phyloP scores from a whole-genome alignment of 2,113 vertebrate species.

The Microcebus murinus region DNA sequence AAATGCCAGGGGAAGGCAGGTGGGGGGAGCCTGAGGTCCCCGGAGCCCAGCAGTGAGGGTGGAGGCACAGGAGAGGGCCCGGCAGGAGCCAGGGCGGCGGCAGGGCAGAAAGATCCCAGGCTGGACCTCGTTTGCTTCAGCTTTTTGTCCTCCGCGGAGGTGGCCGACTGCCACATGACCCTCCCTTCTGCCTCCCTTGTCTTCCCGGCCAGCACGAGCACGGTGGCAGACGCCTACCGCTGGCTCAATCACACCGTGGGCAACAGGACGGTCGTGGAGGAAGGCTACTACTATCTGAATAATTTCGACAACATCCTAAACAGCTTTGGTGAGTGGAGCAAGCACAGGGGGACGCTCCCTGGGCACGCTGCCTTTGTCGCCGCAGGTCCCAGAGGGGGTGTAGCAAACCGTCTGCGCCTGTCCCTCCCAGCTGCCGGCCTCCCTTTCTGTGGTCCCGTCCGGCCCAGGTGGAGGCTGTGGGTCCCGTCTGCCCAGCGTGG shows the following conservation, averaged over 20 bases:
- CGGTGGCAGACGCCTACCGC: constrained; percentile 94
- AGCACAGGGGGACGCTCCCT: fast-evolving
- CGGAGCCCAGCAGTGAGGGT: too few relatives aligned
- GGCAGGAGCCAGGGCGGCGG: not conserved
- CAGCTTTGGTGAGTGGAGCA: constrained; percentile 93
- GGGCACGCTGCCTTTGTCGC: not conserved
- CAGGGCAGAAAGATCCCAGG: not conserved
- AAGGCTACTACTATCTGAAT: constrained; percentile 99
- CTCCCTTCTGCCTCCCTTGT: not conserved
- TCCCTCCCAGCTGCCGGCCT: fast-evolving
- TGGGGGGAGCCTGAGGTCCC: not conserved
- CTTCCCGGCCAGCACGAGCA: constrained; percentile 89
- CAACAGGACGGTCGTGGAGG: constrained; percentile 92
- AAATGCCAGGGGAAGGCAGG: too few relatives aligned
- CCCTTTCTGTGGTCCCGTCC: fast-evolving
- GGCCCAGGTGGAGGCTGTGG: not conserved
- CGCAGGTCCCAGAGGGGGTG: fast-evolving
- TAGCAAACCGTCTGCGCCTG: not conserved
- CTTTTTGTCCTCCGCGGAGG: not conserved
- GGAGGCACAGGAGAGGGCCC: not conserved
- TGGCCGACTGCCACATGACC: not conserved
- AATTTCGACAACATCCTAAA: constrained; percentile 98
- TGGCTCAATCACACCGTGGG: constrained; percentile 90
- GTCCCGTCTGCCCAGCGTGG: not conserved
- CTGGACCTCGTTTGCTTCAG: not conserved